A percentile compares a stretch with the other conserved stretches of the same genome.
Evolutionary conservation across 2,888 invertebrate species (phyloP).

Genomic region (Pomacea canaliculata): DNA sequence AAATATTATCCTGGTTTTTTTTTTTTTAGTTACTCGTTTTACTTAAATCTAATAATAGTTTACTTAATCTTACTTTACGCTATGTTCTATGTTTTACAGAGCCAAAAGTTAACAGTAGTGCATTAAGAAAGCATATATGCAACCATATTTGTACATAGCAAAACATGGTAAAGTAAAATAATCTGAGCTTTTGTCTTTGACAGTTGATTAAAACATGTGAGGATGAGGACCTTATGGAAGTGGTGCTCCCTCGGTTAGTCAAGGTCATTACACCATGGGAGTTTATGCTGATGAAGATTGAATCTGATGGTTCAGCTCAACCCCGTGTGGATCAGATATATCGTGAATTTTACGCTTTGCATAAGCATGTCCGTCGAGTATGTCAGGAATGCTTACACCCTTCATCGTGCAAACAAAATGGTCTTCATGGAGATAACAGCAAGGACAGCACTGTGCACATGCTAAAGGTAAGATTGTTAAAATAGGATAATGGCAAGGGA

Average conservation of each 20-base stretch:
- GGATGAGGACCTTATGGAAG: constrained; percentile 71
- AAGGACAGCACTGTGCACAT: not conserved
- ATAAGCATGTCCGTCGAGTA: constrained; percentile 50
- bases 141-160: no score
- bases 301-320: constrained; percentile 57
- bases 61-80: no score
- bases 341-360: constrained; percentile 53
- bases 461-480: constrained; percentile 22
- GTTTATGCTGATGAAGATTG: constrained; percentile 70
- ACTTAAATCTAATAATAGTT: no score
- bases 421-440: constrained; percentile 14
- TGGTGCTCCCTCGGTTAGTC: constrained; percentile 70
- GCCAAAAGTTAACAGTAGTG: no score
- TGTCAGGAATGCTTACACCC: constrained; percentile 55
- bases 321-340: constrained; percentile 57
- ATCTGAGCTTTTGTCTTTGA: constrained; percentile 5
- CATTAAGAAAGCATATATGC: no score
- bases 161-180: no score
- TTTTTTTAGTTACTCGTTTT: no score
- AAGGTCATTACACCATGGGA: constrained; percentile 71
- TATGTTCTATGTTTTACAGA: no score
- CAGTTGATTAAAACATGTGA: constrained; percentile 59
- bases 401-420: constrained; percentile 26
- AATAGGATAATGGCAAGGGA: not conserved
- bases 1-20: no score